Conservation (phyloP, 2,113 vertebrate genomes). For the Nerophis ophidion region DNA sequence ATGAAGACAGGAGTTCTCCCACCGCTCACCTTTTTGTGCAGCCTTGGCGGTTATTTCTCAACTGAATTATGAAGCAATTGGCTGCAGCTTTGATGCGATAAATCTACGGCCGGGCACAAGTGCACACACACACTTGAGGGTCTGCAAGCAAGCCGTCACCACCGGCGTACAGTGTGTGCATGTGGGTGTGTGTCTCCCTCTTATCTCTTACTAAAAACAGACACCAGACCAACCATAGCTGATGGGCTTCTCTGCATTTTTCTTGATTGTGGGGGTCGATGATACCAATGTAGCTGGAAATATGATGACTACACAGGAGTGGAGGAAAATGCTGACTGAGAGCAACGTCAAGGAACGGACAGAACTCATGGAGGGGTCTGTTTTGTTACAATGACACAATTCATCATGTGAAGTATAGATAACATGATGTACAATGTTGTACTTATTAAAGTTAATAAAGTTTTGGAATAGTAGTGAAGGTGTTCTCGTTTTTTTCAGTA, state of each 20-base stretch:
- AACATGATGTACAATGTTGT: too few species aligned
- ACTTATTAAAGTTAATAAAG: too few species aligned
- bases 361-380: neutral
- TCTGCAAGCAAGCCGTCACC: constrained; percentile 51
- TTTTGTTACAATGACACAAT: too few species aligned
- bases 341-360: constrained; percentile 65
- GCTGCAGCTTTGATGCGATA: constrained; percentile 70
- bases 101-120: constrained; percentile 63
- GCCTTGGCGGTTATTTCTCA: constrained; percentile 68
- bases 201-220: constrained; percentile 34
- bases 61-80: constrained; percentile 77
- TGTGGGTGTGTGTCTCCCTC: neutral
- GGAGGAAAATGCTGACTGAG: constrained; percentile 70
- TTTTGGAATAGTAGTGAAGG: too few species aligned
- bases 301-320: constrained; percentile 67
- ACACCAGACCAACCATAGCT: constrained; percentile 54
- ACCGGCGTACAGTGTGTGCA: constrained; percentile 19
- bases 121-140: constrained; percentile 65
- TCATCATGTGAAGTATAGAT: too few species aligned
- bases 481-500: too few species aligned
- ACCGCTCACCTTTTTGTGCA: constrained; percentile 57
- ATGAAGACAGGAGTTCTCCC: constrained; percentile 50
- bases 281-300: constrained; percentile 68
- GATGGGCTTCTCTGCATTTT: constrained; percentile 59
- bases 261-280: constrained; percentile 55